These are phyloP conservation scores for Phaonia tiefii DNA, from an alignment of 2,888 invertebrate genomes.

Conservation along the genomic window DNA sequence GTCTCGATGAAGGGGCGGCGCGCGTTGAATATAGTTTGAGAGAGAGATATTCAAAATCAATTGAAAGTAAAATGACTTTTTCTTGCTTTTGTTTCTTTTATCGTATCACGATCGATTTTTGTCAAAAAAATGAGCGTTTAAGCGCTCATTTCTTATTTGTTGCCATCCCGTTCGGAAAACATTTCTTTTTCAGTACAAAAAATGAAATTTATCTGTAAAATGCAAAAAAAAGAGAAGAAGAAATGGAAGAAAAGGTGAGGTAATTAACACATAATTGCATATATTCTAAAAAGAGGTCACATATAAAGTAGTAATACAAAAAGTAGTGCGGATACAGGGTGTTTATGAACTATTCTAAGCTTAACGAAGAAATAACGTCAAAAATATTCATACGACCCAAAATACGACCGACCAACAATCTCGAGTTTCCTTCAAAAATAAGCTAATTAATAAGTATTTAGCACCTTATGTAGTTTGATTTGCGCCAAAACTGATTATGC, in stretches of 20 bases:
- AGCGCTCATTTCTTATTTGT: conserved; percentile 63
- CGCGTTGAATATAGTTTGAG: conserved; percentile 36
- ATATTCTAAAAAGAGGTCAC: neutral
- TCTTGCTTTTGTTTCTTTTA: conserved; percentile 32
- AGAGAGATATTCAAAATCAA: conserved; percentile 28
- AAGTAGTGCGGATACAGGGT: no score
- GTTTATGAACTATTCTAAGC: no score
- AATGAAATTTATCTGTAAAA: conserved; percentile 69
- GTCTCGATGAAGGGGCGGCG: neutral
- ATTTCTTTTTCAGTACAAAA: conserved; percentile 54
- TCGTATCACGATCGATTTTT: conserved; percentile 37
- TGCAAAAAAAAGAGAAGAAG: conserved; percentile 62
- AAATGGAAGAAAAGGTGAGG: conserved; percentile 37
- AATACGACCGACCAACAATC: no score
- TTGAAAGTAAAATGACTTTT: conserved; percentile 29
- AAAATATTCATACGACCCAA: no score
- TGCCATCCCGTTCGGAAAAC: conserved; percentile 62
- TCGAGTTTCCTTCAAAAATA: no score
- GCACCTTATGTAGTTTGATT: no score
- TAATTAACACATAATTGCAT: conserved; percentile 17
- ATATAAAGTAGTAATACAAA: no score
- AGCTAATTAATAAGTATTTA: no score
- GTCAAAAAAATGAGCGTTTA: conserved; percentile 54
- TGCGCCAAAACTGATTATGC: no score
- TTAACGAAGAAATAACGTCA: no score